phyloP scores from a whole-genome alignment of 2,113 vertebrate genomes.

The Paratilapia polleni region DNA sequence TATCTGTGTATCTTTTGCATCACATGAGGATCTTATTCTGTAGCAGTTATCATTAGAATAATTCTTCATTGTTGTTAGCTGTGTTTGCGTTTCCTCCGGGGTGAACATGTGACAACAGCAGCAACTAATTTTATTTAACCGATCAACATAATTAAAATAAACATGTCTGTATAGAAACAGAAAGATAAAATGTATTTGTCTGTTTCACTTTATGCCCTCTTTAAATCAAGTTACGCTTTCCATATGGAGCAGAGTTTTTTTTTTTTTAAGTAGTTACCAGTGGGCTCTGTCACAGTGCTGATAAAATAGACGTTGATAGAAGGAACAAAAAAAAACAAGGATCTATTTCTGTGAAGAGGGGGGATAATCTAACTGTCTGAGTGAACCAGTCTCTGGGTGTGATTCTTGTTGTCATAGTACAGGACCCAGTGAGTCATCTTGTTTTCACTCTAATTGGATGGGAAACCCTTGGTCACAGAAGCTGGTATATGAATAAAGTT shows the following conservation, averaged over 20 bases:
- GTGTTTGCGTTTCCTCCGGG: conserved; percentile 2
- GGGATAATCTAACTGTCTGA: not conserved
- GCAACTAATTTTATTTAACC: not conserved
- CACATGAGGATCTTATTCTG: conserved; percentile 38
- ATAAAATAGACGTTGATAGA: not conserved
- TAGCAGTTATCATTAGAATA: conserved; percentile 4
- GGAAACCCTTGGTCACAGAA: not conserved
- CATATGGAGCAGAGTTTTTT: not conserved
- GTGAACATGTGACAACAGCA: conserved; percentile 25
- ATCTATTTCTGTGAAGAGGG: not conserved
- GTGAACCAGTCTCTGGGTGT: not conserved
- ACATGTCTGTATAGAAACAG: not conserved
- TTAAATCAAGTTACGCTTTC: not conserved
- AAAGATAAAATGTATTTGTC: not conserved
- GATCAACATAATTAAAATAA: not conserved
- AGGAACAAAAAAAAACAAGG: not conserved
- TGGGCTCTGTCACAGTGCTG: not conserved
- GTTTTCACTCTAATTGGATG: conserved; percentile 4
- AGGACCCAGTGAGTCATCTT: not conserved
- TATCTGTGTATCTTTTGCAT: conserved; percentile 10
- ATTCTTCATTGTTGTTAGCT: not conserved
- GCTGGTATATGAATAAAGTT: not conserved
- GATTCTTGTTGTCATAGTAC: not conserved
- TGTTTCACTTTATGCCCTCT: not conserved
- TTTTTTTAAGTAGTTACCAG: not conserved